A percentile compares a stretch with the other conserved stretches of the same genome.
phyloP scores from a whole-genome alignment of 2,797 vertebrate genomes.

The Ataeniobius toweri region DNA sequence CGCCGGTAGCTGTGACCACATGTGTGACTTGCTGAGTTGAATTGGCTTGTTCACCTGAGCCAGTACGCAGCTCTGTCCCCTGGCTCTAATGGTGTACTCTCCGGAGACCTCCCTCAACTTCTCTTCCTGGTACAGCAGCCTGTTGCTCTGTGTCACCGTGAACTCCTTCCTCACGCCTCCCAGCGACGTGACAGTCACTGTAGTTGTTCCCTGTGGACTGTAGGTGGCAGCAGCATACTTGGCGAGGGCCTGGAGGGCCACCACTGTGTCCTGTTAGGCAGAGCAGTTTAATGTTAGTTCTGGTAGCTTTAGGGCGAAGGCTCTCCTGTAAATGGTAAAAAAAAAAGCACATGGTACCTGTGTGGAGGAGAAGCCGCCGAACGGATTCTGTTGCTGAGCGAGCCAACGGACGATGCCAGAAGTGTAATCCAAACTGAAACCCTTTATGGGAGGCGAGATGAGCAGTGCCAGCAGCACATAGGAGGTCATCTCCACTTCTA shows the following conservation, averaged over 20 bases:
- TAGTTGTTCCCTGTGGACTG: slow-evolving; percentile 69
- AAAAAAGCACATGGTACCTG: slow-evolving; percentile 76
- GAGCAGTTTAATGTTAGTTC: not conserved
- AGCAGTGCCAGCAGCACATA: slow-evolving; percentile 84
- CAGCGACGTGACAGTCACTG: slow-evolving; percentile 74
- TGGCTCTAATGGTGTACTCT: slow-evolving; percentile 73
- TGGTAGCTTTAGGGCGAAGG: no score
- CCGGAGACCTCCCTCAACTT: slow-evolving; percentile 70
- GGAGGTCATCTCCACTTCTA: slow-evolving; percentile 87
- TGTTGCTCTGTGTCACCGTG: slow-evolving; percentile 77
- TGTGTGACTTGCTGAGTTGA: not conserved
- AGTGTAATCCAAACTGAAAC: slow-evolving; percentile 74
- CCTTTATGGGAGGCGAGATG: slow-evolving; percentile 64
- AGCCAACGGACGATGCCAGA: slow-evolving; percentile 82
- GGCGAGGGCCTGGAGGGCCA: slow-evolving; percentile 88
- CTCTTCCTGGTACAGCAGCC: slow-evolving; percentile 84
- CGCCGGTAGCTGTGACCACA: no score
- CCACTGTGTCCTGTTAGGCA: slow-evolving; percentile 84
- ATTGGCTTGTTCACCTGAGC: slow-evolving; percentile 76
- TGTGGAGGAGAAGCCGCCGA: slow-evolving; percentile 88
- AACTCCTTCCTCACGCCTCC: slow-evolving; percentile 73
- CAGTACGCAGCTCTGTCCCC: slow-evolving; percentile 82
- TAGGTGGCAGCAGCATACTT: slow-evolving; percentile 82
- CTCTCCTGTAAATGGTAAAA: not conserved
- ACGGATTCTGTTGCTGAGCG: slow-evolving; percentile 81